These are phyloP conservation scores for Myiozetetes cayanensis DNA, from an alignment of 2,113 vertebrate genomes.

Conservation along the genomic window DNA sequence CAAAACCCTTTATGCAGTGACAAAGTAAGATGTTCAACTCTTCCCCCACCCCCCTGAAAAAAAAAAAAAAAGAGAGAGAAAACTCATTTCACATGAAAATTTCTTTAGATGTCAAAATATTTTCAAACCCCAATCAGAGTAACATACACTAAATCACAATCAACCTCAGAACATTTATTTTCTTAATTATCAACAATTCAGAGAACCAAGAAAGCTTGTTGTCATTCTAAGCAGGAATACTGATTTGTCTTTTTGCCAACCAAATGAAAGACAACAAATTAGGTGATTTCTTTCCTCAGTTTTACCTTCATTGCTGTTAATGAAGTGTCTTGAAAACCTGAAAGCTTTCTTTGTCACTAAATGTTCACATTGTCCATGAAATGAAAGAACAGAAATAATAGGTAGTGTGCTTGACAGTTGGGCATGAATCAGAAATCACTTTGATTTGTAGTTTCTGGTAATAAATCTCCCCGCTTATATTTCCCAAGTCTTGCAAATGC, in stretches of 20 bases:
- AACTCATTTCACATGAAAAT: not conserved
- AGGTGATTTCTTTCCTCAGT: not conserved
- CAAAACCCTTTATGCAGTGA: not conserved
- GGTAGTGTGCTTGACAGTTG: not conserved
- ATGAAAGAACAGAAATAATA: not conserved
- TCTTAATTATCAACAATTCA: not conserved
- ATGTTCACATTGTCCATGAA: not conserved
- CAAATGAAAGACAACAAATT: not conserved
- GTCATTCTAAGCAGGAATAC: not conserved
- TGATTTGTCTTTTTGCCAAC: not conserved
- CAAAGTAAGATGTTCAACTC: not conserved
- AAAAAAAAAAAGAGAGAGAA: not conserved
- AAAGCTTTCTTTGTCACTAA: constrained; percentile 14
- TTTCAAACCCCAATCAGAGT: not conserved
- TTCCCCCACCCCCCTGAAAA: not conserved
- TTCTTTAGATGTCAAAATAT: constrained; percentile 1
- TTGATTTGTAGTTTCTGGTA: not conserved
- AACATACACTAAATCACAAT: not conserved
- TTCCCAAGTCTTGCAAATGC: not conserved
- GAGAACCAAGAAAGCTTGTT: not conserved
- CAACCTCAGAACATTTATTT: not conserved
- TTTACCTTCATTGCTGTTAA: constrained; percentile 25
- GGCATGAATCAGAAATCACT: not conserved
- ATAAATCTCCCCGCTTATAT: not conserved
- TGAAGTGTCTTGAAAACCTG: constrained; percentile 12